Evolutionary conservation across 2,888 invertebrate species (phyloP).

Genomic region (Trichopoda pennipes): DNA sequence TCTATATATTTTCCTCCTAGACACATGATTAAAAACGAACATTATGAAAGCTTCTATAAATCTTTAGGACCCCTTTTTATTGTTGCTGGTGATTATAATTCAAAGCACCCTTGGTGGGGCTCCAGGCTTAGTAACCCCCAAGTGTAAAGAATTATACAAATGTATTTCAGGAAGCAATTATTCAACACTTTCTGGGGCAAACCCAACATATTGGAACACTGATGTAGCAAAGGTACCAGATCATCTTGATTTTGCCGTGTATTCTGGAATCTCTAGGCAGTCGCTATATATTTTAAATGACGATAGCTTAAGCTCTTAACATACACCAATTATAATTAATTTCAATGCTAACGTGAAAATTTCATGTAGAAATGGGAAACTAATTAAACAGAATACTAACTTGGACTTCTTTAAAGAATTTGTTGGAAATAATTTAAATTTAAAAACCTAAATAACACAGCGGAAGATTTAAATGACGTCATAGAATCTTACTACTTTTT

Average conservation of each 20-base stretch:
- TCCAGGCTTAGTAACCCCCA: constrained; percentile 17
- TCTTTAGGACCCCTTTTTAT: constrained; percentile 20
- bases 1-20: too few species aligned
- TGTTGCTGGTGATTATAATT: too few species aligned
- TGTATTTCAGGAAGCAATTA: constrained; percentile 8
- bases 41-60: constrained; percentile 20
- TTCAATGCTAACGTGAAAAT: constrained; percentile 19
- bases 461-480: constrained; percentile 15
- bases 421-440: too few species aligned
- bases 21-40: too few species aligned
- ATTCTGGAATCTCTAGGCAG: constrained; percentile 4
- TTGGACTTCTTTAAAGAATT: constrained; percentile 25
- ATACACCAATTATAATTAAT: constrained; percentile 18
- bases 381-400: constrained; percentile 20
- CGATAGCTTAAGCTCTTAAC: constrained; percentile 11
- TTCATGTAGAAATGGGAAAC: constrained; percentile 5
- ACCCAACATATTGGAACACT: constrained; percentile 1
- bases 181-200: constrained; percentile 9
- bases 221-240: constrained; percentile 4
- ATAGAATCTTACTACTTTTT: constrained; percentile 30
- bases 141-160: constrained; percentile 23
- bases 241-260: constrained; percentile 2
- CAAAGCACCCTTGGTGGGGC: too few species aligned
- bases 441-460: background rate
- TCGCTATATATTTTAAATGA: constrained; percentile 21